Evolutionary conservation across 2,888 invertebrate species (phyloP), one percentile per base, ranked within the genome.

Genomic region (Monochamus alternatus): DNA sequence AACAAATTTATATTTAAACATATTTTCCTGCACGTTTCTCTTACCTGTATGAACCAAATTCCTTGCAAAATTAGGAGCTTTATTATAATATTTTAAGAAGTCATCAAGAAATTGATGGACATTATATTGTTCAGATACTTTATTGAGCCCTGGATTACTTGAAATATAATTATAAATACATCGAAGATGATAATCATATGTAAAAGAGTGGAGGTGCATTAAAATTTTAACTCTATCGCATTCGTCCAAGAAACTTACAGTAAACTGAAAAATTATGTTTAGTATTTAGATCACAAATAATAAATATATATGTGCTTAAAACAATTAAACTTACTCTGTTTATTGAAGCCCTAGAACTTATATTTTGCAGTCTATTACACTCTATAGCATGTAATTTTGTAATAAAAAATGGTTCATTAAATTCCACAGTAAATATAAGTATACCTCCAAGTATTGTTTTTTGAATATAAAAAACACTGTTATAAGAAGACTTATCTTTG

Each of bases 191-290:
- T 93, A 95, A 88, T 95, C 95, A 83, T 94, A 94, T 0, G 94
- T 93, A 86, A 95, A 95, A 3, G 95, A 95, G 87, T 95, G 95
- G 71, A 94, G 89, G 87, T 95, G 95, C 90, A 94, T 93, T 76
- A 92, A 89, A 76, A 93, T 91, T 86, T 93, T 94, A 76, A 94
- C 92, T 84, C 92, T 91, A 85, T 94, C 94, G 83, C 92, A 92
- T 84, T 93, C 92, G 83, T 93, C 93, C 83, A 93, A 86, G 84
- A 93, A 94, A 81, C 91, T 91, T 76, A 91, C 85, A 73, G 91
- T 91, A 84, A 92, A 92, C 92, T 93, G 86, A 55, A 87, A 88
- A 83, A 80, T 22, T 43, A 10, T 32, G 32, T 43, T 9, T 31
- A 32, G 5, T 60, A 7, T 12, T 82, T 77, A 81, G 10, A 47